These are phyloP conservation scores for Macrochelys suwanniensis DNA, from an alignment of 2,797 vertebrate species.

Conservation along the genomic window DNA sequence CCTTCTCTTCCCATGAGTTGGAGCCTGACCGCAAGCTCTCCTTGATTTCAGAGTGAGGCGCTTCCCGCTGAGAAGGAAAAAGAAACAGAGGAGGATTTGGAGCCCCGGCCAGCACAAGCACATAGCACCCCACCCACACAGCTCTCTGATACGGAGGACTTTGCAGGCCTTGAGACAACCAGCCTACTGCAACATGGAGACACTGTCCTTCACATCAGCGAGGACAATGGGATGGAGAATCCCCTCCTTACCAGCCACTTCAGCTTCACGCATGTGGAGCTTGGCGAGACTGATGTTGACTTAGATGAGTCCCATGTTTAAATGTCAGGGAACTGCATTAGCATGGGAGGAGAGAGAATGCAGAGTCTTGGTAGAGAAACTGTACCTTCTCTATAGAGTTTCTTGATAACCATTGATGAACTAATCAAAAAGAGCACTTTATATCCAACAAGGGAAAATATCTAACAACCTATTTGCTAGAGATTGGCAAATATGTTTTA, in stretches of 20 bases:
- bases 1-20: background rate
- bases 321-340: background rate
- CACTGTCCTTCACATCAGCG: slow-evolving; percentile 87
- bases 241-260: slow-evolving; percentile 90
- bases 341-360: background rate
- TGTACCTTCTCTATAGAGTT: slow-evolving; percentile 10
- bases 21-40: slow-evolving; percentile 36
- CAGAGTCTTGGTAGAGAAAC: background rate
- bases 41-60: slow-evolving; percentile 74
- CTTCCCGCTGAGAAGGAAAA: slow-evolving; percentile 67
- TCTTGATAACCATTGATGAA: background rate
- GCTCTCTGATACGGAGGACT: slow-evolving; percentile 87
- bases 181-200: slow-evolving; percentile 88
- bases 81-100: slow-evolving; percentile 71
- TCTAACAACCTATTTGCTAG: slow-evolving; percentile 16
- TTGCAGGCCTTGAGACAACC: slow-evolving; percentile 90
- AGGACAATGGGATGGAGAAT: slow-evolving; percentile 94
- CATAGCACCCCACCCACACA: slow-evolving; percentile 73
- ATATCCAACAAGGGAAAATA: slow-evolving; percentile 47
- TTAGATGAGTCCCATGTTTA: slow-evolving; percentile 92
- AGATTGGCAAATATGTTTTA: slow-evolving; percentile 33
- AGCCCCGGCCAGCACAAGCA: slow-evolving; percentile 62
- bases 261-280: slow-evolving; percentile 71
- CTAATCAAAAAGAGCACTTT: slow-evolving; percentile 77
- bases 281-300: slow-evolving; percentile 80